Evolutionary conservation across 2,113 vertebrate genomes (phyloP), one percentile per base, ranked within the genome.

Genomic region (Loxodonta africana): DNA sequence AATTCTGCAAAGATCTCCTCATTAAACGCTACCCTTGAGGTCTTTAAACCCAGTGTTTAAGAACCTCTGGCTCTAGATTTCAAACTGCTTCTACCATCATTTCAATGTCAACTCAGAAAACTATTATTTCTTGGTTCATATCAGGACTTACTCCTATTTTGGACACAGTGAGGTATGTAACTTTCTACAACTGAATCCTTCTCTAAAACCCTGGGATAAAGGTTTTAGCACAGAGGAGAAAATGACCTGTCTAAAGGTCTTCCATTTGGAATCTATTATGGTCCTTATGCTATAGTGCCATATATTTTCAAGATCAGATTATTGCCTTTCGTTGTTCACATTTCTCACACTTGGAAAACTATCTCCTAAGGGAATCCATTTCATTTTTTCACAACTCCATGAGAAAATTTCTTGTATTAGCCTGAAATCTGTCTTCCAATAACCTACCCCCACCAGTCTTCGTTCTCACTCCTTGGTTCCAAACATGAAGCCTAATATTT

Each of bases 31-130:
- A 6, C 41, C 83, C 48, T 78, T 8, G 7, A 82, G 23, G 48
- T 67, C 15, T 65, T 65, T 84, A 41, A 92, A 81, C 28, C 25
- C 60, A 87, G 33, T 33, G 44, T 62, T 65, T 84, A 87, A 77
- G 48, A 83, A 53, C 4, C 5, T 3, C 23, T 8, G 3, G 28
- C 80, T 92, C 33, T 20, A 80, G 14, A 83, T 74, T 41, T 82
- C 46, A 87, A 12, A 44, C 26, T 48, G 6, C 71, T 74, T 78
- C 86, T 21, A 53, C 7, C 37, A 53, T 69, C 60, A 87, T 85
- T 76, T 96, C 62, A 91, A 5, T 37, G 92, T 44, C 63, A 88
- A 63, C 9, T 81, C 28, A 77, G 65, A 88, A 95, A 92, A 60
- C 60, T 71, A 81, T 48, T 95, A 83, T 63, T 69, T 93, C 57